Conservation (phyloP, 2,797 vertebrate species). For the Phyllotis vaccarum region DNA sequence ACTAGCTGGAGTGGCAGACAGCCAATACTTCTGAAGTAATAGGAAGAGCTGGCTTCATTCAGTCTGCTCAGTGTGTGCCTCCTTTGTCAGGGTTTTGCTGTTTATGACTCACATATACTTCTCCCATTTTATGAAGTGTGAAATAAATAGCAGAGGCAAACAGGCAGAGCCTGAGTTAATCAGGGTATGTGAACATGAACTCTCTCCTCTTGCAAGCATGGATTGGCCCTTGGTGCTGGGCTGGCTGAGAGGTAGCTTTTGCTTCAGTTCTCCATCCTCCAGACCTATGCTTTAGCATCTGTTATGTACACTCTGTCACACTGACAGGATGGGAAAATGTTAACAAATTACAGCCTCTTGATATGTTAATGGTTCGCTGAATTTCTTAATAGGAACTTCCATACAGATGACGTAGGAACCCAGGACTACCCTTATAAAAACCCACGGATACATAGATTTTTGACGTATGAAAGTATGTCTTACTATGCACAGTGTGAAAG, state of each 20-base stretch:
- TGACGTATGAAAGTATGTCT: slow-evolving; percentile 70
- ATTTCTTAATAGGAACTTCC: slow-evolving; percentile 77
- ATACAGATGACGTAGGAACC: slow-evolving; percentile 70
- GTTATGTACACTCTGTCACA: slow-evolving; percentile 61
- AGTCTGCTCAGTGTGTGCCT: not conserved
- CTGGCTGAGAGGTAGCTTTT: slow-evolving; percentile 16
- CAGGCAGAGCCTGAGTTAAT: not conserved
- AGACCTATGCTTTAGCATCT: slow-evolving; percentile 42
- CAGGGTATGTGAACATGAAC: not conserved
- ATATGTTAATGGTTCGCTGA: slow-evolving; percentile 76
- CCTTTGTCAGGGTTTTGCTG: not conserved
- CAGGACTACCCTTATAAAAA: slow-evolving; percentile 50
- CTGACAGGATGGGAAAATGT: slow-evolving; percentile 56
- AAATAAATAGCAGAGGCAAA: slow-evolving; percentile 28
- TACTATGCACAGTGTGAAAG: slow-evolving; percentile 63
- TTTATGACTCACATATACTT: not conserved
- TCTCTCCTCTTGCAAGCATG: not conserved
- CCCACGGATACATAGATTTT: slow-evolving; percentile 71
- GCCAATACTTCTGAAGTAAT: not conserved
- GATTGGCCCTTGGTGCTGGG: not conserved
- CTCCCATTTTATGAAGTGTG: slow-evolving; percentile 15
- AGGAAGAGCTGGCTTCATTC: not conserved
- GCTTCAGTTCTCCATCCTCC: not conserved
- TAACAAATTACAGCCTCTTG: slow-evolving; percentile 73
- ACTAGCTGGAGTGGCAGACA: not conserved